Evolutionary conservation across 2,888 invertebrate species (phyloP).

Genomic region (Morpho helenor): DNA sequence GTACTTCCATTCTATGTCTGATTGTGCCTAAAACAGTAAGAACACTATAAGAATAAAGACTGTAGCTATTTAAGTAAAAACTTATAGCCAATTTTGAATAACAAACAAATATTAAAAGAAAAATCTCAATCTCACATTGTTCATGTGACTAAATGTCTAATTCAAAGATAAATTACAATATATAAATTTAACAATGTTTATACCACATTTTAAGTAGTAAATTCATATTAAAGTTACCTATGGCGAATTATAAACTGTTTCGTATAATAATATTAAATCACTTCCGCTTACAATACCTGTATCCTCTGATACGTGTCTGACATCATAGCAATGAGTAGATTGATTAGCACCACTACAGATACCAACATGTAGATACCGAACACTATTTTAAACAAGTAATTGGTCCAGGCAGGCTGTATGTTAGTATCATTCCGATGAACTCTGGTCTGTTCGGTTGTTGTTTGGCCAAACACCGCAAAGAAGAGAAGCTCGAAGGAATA

Average conservation of each 20-base stretch:
- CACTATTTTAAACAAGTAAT: constrained; percentile 91
- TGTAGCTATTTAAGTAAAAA: too few relatives aligned
- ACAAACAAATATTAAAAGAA: too few relatives aligned
- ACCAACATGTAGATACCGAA: constrained; percentile 99
- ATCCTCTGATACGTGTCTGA: constrained; percentile 99
- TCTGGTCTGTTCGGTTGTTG: constrained; percentile 86
- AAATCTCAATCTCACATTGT: too few relatives aligned
- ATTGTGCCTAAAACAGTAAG: constrained; percentile 90
- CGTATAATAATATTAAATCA: constrained; percentile 25
- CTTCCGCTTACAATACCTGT: constrained; percentile 83
- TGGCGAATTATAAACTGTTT: constrained; percentile 1
- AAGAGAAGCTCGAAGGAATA: constrained; percentile 98
- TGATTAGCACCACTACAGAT: constrained; percentile 98
- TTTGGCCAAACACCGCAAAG: constrained; percentile 99
- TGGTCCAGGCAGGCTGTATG: constrained; percentile 89
- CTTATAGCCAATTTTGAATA: too few relatives aligned
- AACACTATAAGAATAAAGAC: not conserved
- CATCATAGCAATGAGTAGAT: constrained; percentile 99
- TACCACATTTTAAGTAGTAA: too few relatives aligned
- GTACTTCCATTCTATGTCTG: constrained; percentile 99
- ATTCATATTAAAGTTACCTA: too few relatives aligned
- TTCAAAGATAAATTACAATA: too few relatives aligned
- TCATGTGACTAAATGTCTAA: too few relatives aligned
- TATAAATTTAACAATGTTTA: too few relatives aligned
- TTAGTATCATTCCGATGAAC: constrained; percentile 82